Evolutionary conservation across 2,113 vertebrate species (phyloP), one percentile per base, ranked within the genome.

Genomic region (Empidonax alnorum): DNA sequence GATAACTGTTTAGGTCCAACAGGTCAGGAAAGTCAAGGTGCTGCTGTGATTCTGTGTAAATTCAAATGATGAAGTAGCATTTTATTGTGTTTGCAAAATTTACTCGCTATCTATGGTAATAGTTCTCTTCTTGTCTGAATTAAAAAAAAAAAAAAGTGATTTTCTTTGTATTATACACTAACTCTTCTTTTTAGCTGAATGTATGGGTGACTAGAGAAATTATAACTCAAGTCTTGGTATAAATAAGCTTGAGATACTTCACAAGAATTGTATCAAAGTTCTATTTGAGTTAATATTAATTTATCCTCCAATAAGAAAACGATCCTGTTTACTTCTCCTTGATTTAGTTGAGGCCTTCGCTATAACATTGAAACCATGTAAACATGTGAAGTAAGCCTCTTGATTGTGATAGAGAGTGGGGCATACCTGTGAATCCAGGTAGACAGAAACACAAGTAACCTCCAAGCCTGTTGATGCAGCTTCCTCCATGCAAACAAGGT

Each of bases 361-460:
- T 86, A 41, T 63, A 35, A 44, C 53, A 86, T 42, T 65, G 41
- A 75, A 71, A 49, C 3, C 2, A 19, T 52, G 16, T 66, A 75
- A 81, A 41, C 6, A 11, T 16, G 4, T 55, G 25, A 59, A 66
- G 62, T 30, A 66, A 37, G 9, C 16, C 47, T 24, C 17, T 78
- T 10, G 5, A 12, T 35, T 63, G 35, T 15, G 47, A 12, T 19
- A 55, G n/a, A 49, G n/a, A 41, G 33, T 10, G 3, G 14, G 37
- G 16, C 80, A 68, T 98, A 99, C 98, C 98, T 99, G 98, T 97
- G 96, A 98, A 98, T 96, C 98, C 98, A 77, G 97, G 96, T 42
- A 41, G 86, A 97, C 98, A 99, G 87, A 97, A 83, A 93, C 98
- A 99, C 56, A 7, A 44, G 81, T 98, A 98, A 84, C 97, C 97